Conservation (phyloP, 2,113 vertebrate genomes). For the Terrapene triunguis region DNA sequence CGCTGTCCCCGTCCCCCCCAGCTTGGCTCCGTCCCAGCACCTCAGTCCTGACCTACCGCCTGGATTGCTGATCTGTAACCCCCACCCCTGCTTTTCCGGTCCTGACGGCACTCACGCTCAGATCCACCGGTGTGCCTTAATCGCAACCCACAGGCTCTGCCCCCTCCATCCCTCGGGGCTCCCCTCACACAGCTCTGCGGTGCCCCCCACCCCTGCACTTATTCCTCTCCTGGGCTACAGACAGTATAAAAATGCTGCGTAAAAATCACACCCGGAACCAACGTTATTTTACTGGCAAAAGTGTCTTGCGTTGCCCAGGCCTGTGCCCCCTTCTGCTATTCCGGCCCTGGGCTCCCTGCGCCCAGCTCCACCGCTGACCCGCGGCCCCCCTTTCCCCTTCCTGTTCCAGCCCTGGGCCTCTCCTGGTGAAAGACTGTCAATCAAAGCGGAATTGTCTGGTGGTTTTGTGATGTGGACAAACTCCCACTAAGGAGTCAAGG, state of each 20-base stretch:
- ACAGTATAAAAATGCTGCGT: background rate
- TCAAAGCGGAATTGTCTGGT: conserved; percentile 73
- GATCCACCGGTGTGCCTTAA: too few relatives aligned
- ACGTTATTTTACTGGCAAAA: background rate
- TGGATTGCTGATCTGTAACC: background rate
- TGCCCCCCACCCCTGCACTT: background rate
- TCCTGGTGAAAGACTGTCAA: conserved; percentile 68
- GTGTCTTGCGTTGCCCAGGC: background rate
- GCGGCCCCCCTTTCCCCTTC: background rate
- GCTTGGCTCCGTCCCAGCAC: background rate
- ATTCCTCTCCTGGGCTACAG: background rate
- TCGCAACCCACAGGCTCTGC: too few relatives aligned
- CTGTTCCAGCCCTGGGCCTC: conserved; percentile 46
- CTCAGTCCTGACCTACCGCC: background rate
- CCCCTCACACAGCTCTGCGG: too few relatives aligned
- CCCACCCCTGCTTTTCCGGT: background rate
- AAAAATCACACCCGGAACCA: background rate
- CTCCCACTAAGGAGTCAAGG: conserved; percentile 77
- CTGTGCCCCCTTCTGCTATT: background rate
- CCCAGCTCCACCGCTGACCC: background rate
- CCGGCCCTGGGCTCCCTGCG: background rate
- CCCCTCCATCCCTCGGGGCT: too few relatives aligned
- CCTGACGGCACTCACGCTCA: background rate
- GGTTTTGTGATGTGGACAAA: conserved; percentile 77
- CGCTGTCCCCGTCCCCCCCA: accelerated